Evolutionary conservation across 2,113 vertebrate species (phyloP), one percentile per base, ranked within the genome.

Genomic region (Colistium nudipinnis): DNA sequence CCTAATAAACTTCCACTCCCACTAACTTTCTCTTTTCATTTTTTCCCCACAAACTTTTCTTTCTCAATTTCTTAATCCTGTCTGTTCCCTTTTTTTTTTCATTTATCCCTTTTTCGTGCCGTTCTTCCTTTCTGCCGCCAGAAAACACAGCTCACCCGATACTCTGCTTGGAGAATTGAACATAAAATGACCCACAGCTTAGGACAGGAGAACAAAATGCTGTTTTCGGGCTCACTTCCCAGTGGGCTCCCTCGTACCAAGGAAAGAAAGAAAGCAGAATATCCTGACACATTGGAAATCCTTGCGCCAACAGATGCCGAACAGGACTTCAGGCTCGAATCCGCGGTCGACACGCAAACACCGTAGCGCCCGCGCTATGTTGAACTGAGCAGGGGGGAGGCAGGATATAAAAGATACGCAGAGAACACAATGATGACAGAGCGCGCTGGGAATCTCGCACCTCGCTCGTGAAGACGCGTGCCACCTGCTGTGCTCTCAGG

Each of bases 1-100:
- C 24, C 75, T 85, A 75, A 86, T 84, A 78, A 83, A 86, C 78
- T 66, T 27, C 53, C 43, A 41, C 7, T 45, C 9, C 5, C 53
- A 30, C 44, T 5, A 57, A 41, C 55, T 70, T 8, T n/a, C 19
- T 22, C 12, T 25, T 12, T 8, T n/a, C n/a, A n/a, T n/a, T 54
- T 12, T 62, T 27, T 48, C 35, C 70, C 70, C 25, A 54, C n/a
- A 66, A 39, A 22, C 17, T 48, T 28, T 74, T 64, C 44, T 76
- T 28, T 16, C 12, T 53, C 17, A 52, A 4, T 72, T 63, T 45
- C 20, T 20, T n/a, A 27, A 41, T 10, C 44, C 44, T 25, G 35
- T 63, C 61, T 67, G n/a, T 31, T 31, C n/a, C n/a, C n/a, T 53
- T 31, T 30, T 11, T 16, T 52, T 56, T 77, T 54, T 55, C 25